Base-by-base conservation (phyloP, 2,113 vertebrate genomes). In the Chaetodon trifascialis region DNA sequence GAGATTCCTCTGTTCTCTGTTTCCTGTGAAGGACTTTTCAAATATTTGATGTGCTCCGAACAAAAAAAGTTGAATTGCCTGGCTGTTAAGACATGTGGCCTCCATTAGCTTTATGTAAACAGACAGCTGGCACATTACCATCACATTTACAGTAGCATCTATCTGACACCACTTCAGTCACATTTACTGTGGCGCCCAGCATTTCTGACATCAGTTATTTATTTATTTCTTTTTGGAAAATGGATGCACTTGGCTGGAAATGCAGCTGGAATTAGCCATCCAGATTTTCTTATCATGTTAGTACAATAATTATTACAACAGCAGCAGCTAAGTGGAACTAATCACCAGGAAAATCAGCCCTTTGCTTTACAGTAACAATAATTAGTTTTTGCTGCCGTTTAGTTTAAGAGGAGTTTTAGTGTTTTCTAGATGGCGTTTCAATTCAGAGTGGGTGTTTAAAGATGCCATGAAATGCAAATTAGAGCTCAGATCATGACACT, bases 41-140 rank as follows among this genome's bases (percentile, higher is more conserved):
- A 58, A 83, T 59, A 68, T 79, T 85, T 72, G 58, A 79, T 64
- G 52, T n/a, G 21, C 54, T 40, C 40, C 4, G 17, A 67, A 68
- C 59, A 68, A 62, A 89, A 78, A 54, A 30, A 25, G 30, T 1
- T 0, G 65, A 79, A 80, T 85, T 76, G 72, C 68, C 68, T 73
- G 15, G 11, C 76, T 76, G 67, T 34, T 72, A 46, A 69, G 76
- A 70, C 73, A 69, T 70, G 68, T 80, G 52, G 64, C 78, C 63
- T 63, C 81, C 58, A 58, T 87, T 79, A 76, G 62, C 82, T 82
- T 84, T 73, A 65, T 80, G 68, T 82, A 87, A 84, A 84, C 85
- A 84, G 71, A 52, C 81, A 87, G 82, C 82, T 87, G 82, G 66
- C 49, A 68, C 71, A 73, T 86, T 67, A 81, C 16, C 51, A 73